Percentiles rank a stretch among this genome's conserved stretches.
phyloP scores from a whole-genome alignment of 2,888 invertebrate genomes.

The Drosophila mayaguana region DNA sequence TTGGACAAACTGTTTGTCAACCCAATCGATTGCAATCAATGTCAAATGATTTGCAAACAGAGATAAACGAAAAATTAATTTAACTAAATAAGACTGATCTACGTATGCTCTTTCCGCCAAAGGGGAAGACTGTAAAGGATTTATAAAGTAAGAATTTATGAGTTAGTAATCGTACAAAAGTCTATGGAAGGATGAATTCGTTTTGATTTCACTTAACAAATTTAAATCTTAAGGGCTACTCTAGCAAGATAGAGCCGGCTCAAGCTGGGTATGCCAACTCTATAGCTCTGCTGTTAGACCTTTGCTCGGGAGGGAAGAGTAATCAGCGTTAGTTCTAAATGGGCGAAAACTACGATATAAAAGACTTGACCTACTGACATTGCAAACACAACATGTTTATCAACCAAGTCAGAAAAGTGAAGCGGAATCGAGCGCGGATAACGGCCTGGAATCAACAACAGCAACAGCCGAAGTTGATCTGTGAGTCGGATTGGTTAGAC shows the following conservation, averaged over 20 bases:
- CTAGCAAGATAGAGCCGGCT: not conserved
- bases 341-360: constrained; percentile 29
- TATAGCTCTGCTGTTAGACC: not conserved
- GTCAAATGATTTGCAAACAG: constrained; percentile 71
- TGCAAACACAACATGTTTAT: constrained; percentile 34
- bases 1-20: constrained; percentile 48
- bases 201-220: too few species aligned
- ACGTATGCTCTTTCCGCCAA: constrained; percentile 12
- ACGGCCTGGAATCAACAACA: constrained; percentile 27
- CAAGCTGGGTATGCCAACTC: not conserved
- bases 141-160: too few species aligned
- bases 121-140: not conserved
- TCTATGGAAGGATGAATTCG: too few species aligned
- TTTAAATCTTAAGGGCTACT: not conserved
- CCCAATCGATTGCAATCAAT: constrained; percentile 62
- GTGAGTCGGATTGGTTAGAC: constrained; percentile 42
- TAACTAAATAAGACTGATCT: not conserved
- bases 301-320: not conserved
- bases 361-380: constrained; percentile 12
- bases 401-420: constrained; percentile 14
- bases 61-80: constrained; percentile 34
- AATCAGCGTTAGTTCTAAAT: not conserved
- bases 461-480: not conserved
- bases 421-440: constrained; percentile 6
- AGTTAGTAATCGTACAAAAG: too few species aligned